These are phyloP conservation scores for Trachelipus rathkii DNA, from an alignment of 1,140 invertebrate genomes.

Conservation along the genomic window DNA sequence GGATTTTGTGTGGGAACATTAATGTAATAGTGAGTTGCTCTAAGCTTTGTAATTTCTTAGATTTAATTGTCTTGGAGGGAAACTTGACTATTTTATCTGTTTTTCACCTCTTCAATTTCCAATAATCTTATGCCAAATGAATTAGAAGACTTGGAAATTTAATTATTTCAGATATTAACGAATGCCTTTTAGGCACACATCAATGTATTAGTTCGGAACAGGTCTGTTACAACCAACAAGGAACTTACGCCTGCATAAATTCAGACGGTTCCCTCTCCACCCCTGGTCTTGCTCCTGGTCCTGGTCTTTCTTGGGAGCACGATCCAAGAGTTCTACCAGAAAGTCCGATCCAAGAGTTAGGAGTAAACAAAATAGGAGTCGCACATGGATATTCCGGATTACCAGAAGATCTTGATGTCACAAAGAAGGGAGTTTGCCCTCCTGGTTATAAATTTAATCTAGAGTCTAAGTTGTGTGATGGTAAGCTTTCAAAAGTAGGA, in stretches of 20 bases:
- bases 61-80: too few species aligned
- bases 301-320: conserved; percentile 1
- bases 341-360: conserved; percentile 19
- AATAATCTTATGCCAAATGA: too few species aligned
- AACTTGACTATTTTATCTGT: too few species aligned
- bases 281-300: conserved; percentile 17
- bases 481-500: conserved; percentile 13
- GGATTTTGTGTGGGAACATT: too few species aligned
- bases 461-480: conserved; percentile 32
- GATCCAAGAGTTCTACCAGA: background rate
- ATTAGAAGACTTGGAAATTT: too few species aligned
- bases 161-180: conserved; percentile 62
- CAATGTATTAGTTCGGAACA: conserved; percentile 62
- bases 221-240: conserved; percentile 66
- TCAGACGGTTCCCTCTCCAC: conserved; percentile 39
- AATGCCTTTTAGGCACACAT: conserved; percentile 59
- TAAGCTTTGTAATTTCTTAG: too few species aligned
- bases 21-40: too few species aligned
- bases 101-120: too few species aligned
- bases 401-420: background rate
- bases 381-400: conserved; percentile 28
- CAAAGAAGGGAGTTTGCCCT: conserved; percentile 32
- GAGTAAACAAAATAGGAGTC: conserved; percentile 11
- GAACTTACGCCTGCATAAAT: conserved; percentile 61
- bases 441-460: conserved; percentile 41